phyloP scores from a whole-genome alignment of 2,113 vertebrate genomes.

The Pelusios castaneus region DNA sequence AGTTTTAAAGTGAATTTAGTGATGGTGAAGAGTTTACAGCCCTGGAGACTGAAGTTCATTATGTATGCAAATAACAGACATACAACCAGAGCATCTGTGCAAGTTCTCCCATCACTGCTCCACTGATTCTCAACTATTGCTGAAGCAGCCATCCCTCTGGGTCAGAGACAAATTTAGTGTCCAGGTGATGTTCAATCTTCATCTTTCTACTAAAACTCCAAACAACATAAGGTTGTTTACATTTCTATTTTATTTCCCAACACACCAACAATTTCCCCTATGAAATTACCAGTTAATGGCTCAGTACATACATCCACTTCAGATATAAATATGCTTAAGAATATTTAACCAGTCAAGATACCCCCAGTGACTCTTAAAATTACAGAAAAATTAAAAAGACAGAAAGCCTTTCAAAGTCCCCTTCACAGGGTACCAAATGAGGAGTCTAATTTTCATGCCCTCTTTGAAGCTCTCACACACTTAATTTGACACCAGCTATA shows the following conservation, averaged over 20 bases:
- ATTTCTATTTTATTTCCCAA: neutral
- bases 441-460: rapidly evolving
- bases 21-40: rapidly evolving
- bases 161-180: neutral
- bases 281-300: neutral
- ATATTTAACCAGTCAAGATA: neutral
- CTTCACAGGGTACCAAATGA: neutral
- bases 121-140: neutral
- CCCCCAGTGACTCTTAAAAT: neutral
- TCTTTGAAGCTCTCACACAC: neutral
- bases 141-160: neutral
- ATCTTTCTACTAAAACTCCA: neutral
- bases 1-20: neutral
- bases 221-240: neutral
- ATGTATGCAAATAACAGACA: neutral
- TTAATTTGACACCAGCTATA: neutral
- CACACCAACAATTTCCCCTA: neutral
- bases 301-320: neutral
- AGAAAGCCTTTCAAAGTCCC: neutral
- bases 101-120: neutral
- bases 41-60: neutral
- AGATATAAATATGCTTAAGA: neutral
- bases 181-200: neutral
- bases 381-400: neutral
- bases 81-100: neutral